Conservation (phyloP, 2,888 invertebrate genomes). For the Polydrusus cervinus region DNA sequence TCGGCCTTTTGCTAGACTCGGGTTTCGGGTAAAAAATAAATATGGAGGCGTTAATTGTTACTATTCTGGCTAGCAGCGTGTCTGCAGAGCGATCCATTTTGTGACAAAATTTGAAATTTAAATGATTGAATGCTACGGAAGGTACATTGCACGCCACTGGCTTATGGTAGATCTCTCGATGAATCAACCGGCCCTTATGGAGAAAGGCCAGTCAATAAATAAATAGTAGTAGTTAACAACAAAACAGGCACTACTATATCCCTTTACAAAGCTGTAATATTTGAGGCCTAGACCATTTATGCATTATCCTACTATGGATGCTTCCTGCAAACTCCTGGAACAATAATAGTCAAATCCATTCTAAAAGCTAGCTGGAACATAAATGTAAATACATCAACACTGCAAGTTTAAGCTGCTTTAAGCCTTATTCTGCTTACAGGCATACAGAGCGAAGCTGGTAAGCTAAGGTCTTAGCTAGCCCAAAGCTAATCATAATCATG, state of each 20-base stretch:
- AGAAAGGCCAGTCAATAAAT: neutral
- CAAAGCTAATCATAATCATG: constrained; percentile 72
- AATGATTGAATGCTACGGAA: too few relatives aligned
- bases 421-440: constrained; percentile 67
- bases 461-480: constrained; percentile 69
- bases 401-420: constrained; percentile 61
- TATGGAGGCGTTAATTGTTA: too few relatives aligned
- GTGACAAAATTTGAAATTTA: too few relatives aligned
- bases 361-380: constrained; percentile 48
- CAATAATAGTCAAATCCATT: constrained; percentile 44
- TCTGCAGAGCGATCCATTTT: too few relatives aligned
- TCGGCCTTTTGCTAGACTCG: too few relatives aligned
- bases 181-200: too few relatives aligned
- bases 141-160: too few relatives aligned
- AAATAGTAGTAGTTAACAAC: constrained; percentile 1
- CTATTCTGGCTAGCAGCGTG: too few relatives aligned
- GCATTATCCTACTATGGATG: constrained; percentile 14
- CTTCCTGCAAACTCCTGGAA: constrained; percentile 20
- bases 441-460: constrained; percentile 69
- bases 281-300: constrained; percentile 5
- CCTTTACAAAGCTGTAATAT: neutral
- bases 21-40: too few relatives aligned
- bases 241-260: constrained; percentile 9
- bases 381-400: constrained; percentile 65
- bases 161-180: too few relatives aligned